Conservation (phyloP, 2,888 invertebrate species). For the Microdon myrmicae region DNA sequence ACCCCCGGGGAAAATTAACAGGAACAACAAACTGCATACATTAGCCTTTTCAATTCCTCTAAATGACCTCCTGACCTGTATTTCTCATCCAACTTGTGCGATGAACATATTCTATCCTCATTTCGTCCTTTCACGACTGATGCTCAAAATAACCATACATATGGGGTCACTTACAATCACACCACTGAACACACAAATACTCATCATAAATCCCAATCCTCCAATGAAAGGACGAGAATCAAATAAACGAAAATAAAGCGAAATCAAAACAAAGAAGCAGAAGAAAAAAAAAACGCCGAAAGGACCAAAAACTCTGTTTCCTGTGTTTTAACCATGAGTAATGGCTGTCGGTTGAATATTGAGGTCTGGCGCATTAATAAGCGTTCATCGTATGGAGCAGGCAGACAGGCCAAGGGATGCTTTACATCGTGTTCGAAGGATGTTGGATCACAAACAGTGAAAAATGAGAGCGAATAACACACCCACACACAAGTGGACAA, state of each 20-base stretch:
- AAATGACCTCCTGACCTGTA: constrained; percentile 19
- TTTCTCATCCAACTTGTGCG: constrained; percentile 1
- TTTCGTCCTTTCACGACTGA: background rate
- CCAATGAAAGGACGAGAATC: too few relatives aligned
- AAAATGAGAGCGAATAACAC: too few relatives aligned
- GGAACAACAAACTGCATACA: too few relatives aligned
- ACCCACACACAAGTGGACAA: constrained; percentile 31
- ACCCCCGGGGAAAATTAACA: too few relatives aligned
- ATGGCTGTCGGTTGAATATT: constrained; percentile 30
- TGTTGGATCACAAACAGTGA: too few relatives aligned
- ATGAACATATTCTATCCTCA: constrained; percentile 2
- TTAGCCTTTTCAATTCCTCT: background rate
- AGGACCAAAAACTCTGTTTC: background rate
- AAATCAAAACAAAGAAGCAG: too few relatives aligned
- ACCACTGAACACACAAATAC: too few relatives aligned
- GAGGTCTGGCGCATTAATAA: constrained; percentile 14
- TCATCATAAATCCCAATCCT: constrained; percentile 3
- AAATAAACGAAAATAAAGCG: background rate
- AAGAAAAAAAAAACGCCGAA: too few relatives aligned
- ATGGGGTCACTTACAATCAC: too few relatives aligned
- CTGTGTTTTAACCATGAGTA: constrained; percentile 28
- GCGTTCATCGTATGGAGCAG: background rate
- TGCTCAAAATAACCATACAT: background rate
- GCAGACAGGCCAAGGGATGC: constrained; percentile 4
- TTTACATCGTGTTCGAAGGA: constrained; percentile 30